Evolutionary conservation across 2,888 invertebrate species (phyloP).

Genomic region (Tryphoninae sp.): DNA sequence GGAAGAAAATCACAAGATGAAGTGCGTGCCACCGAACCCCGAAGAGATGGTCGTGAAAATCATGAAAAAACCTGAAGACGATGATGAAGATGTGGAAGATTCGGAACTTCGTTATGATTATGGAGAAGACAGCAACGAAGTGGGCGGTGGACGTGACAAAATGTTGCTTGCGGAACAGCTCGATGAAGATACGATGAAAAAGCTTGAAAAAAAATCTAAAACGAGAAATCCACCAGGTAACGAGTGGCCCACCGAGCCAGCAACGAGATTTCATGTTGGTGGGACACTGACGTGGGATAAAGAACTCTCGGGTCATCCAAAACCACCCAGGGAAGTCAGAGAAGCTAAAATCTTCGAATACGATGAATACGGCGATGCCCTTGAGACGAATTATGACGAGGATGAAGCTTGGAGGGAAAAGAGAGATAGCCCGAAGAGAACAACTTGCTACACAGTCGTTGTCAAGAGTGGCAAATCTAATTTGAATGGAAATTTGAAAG

Average conservation of each 20-base stretch:
- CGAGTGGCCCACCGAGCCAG: constrained; percentile 71
- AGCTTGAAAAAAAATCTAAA: constrained; percentile 25
- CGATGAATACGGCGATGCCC: constrained; percentile 43
- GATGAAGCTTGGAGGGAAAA: constrained; percentile 23
- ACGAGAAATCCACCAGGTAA: constrained; percentile 63
- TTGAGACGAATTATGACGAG: constrained; percentile 29
- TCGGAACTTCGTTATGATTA: constrained; percentile 20
- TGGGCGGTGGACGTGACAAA: no score
- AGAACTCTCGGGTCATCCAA: constrained; percentile 56
- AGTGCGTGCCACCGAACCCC: constrained; percentile 47
- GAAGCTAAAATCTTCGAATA: constrained; percentile 8
- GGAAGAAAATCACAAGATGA: constrained; percentile 60
- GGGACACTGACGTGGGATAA: constrained; percentile 70
- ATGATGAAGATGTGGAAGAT: constrained; percentile 20
- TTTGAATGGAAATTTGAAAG: constrained; percentile 10
- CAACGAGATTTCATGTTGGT: constrained; percentile 68
- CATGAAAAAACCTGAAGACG: constrained; percentile 27
- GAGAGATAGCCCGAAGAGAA: constrained; percentile 18
- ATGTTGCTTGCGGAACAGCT: no score
- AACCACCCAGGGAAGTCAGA: constrained; percentile 17
- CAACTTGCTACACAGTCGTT: constrained; percentile 63
- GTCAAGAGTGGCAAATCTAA: constrained; percentile 44
- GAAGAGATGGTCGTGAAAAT: constrained; percentile 55
- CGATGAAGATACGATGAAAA: not conserved
- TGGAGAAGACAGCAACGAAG: constrained; percentile 17